phyloP scores from a whole-genome alignment of 2,888 invertebrate species.

The Eupsilia transversa region DNA sequence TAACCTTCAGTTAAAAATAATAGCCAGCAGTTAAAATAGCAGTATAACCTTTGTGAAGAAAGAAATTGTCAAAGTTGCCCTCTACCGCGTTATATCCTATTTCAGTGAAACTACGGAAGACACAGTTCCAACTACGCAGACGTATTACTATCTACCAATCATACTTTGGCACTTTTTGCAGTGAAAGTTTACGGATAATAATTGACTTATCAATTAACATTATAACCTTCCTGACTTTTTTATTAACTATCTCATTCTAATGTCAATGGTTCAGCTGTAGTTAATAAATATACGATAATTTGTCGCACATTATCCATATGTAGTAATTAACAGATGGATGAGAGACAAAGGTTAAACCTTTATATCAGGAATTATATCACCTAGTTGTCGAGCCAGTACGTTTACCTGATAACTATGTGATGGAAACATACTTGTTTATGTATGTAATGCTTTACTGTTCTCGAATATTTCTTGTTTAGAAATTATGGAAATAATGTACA shows the following conservation, averaged over 20 bases:
- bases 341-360: conserved; percentile 31
- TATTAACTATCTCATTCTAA: conserved; percentile 8
- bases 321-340: conserved; percentile 8
- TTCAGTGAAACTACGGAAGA: not conserved
- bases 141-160: not conserved
- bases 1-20: not conserved
- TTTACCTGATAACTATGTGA: conserved; percentile 23
- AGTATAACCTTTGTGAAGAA: not conserved
- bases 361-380: conserved; percentile 11
- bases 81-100: not conserved
- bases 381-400: conserved; percentile 5
- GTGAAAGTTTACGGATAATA: conserved; percentile 21
- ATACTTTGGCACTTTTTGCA: not conserved
- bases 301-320: conserved; percentile 14
- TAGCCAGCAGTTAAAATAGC: too few relatives aligned
- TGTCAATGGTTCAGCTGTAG: conserved; percentile 31
- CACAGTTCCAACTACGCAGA: not conserved
- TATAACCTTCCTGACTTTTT: conserved; percentile 20
- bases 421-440: conserved; percentile 34
- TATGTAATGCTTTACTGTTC: conserved; percentile 21
- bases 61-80: not conserved
- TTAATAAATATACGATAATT: conserved; percentile 9
- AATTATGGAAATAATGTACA: not conserved
- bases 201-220: conserved; percentile 12
- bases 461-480: conserved; percentile 28